phyloP scores from a whole-genome alignment of 2,888 invertebrate genomes.

The Carterocephalus palaemon region DNA sequence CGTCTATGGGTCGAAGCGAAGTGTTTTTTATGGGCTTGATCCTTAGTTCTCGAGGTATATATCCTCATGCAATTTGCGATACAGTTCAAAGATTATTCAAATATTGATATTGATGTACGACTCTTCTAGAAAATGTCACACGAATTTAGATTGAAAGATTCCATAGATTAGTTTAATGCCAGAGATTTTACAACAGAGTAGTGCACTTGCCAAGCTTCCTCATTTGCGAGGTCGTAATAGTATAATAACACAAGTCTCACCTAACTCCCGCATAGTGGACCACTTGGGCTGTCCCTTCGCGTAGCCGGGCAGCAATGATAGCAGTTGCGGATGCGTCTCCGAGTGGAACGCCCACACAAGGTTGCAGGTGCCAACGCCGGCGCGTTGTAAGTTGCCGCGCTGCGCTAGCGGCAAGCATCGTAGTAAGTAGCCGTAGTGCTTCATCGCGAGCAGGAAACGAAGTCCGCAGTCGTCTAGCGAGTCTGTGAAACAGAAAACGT shows the following conservation, averaged over 20 bases:
- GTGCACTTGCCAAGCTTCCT: too few species aligned
- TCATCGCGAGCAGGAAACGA: conserved; percentile 96
- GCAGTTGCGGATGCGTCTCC: conserved; percentile 96
- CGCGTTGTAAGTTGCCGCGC: conserved; percentile 89
- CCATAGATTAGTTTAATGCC: not conserved
- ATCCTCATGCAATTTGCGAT: too few species aligned
- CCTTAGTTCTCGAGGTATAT: too few species aligned
- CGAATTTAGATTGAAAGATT: not conserved
- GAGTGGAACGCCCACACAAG: conserved; percentile 99
- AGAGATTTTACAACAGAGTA: too few species aligned
- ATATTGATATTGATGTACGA: too few species aligned
- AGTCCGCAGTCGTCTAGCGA: conserved; percentile 98
- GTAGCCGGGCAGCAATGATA: conserved; percentile 92
- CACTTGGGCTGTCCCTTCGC: conserved; percentile 92
- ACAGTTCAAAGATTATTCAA: too few species aligned
- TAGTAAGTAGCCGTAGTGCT: conserved; percentile 96
- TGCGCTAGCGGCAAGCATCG: conserved; percentile 95
- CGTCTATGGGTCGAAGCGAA: too few species aligned
- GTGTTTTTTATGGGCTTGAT: too few species aligned
- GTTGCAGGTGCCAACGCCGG: conserved; percentile 92
- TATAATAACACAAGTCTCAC: too few species aligned
- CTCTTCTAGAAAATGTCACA: too few species aligned
- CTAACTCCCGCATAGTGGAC: conserved; percentile 93
- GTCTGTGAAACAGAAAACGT: conserved; percentile 77
- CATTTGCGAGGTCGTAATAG: too few species aligned